Percentiles rank a stretch among this genome's conserved stretches.
These are phyloP conservation scores for human (Homo sapiens) DNA, from an alignment of 2,113 vertebrate species.

Conservation along the genomic window DNA sequence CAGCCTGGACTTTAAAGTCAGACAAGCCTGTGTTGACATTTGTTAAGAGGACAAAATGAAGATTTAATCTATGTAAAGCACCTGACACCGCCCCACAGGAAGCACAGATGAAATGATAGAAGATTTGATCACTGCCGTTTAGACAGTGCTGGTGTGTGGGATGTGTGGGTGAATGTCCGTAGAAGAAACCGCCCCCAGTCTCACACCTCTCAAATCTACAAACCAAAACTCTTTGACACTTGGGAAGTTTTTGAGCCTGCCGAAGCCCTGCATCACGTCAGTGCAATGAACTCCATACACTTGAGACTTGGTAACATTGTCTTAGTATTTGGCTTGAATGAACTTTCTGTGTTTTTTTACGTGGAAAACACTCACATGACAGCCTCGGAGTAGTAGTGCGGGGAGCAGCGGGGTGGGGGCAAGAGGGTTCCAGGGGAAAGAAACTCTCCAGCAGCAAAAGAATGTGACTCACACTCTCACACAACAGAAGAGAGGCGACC, in stretches of 20 bases:
- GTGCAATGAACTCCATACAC: not conserved
- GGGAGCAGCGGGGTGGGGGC: not conserved
- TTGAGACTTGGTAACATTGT: not conserved
- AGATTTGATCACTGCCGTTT: not conserved
- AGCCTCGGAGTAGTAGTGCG: not conserved
- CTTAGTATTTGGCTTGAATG: conserved; percentile 15
- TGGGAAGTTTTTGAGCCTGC: not conserved
- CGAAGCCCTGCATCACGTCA: not conserved
- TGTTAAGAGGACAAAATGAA: not conserved
- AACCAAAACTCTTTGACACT: not conserved
- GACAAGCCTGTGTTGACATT: not conserved
- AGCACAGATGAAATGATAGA: not conserved
- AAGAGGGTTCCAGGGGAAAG: not conserved
- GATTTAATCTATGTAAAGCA: not conserved
- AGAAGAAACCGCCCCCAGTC: not conserved
- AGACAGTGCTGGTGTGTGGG: not conserved
- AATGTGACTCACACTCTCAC: not conserved
- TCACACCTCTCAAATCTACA: not conserved
- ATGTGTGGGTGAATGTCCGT: not conserved
- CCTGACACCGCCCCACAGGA: not conserved
- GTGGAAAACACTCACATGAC: conserved; percentile 13
- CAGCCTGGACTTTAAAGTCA: not conserved
- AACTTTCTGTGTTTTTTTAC: conserved; percentile 43
- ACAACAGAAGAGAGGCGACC: not conserved
- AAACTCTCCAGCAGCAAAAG: not conserved